These are phyloP conservation scores for Oxytorus armatus DNA, from an alignment of 2,888 invertebrate species.

Conservation along the genomic window DNA sequence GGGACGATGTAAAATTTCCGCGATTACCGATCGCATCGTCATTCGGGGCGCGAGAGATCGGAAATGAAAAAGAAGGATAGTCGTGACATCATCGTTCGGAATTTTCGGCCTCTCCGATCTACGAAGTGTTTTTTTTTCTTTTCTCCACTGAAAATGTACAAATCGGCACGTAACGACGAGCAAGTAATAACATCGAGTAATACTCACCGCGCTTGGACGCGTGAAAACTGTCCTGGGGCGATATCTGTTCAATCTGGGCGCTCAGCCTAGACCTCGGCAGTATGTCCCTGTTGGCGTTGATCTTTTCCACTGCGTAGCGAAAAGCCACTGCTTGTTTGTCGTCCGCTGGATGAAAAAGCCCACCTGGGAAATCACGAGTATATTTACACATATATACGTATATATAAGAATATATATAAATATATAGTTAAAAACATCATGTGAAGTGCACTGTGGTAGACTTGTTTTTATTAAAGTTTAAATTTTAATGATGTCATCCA, in stretches of 20 bases:
- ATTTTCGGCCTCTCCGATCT: background rate
- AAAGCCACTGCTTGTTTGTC: constrained; percentile 96
- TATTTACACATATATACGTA: constrained; percentile 30
- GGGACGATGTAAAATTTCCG: constrained; percentile 4
- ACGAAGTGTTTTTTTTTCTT: background rate
- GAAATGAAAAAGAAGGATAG: background rate
- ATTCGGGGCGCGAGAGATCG: background rate
- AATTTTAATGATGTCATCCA: too few species aligned
- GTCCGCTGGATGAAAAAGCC: constrained; percentile 94
- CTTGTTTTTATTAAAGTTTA: too few species aligned
- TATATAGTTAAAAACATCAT: too few species aligned
- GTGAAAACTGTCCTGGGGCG: constrained; percentile 96
- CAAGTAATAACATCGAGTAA: background rate
- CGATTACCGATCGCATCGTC: background rate
- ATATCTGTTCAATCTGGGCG: constrained; percentile 95
- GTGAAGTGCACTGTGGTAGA: too few species aligned
- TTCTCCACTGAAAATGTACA: background rate
- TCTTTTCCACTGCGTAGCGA: constrained; percentile 95
- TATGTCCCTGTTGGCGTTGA: constrained; percentile 93
- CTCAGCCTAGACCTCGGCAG: constrained; percentile 94
- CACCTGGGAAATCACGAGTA: constrained; percentile 87
- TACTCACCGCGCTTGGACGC: constrained; percentile 96
- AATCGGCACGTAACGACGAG: background rate
- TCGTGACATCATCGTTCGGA: background rate
- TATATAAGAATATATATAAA: too few species aligned